Percentiles rank a stretch among this genome's conserved stretches.
Evolutionary conservation across 1,140 invertebrate genomes (phyloP).

Genomic region (Pseudachorutes palmiensis): DNA sequence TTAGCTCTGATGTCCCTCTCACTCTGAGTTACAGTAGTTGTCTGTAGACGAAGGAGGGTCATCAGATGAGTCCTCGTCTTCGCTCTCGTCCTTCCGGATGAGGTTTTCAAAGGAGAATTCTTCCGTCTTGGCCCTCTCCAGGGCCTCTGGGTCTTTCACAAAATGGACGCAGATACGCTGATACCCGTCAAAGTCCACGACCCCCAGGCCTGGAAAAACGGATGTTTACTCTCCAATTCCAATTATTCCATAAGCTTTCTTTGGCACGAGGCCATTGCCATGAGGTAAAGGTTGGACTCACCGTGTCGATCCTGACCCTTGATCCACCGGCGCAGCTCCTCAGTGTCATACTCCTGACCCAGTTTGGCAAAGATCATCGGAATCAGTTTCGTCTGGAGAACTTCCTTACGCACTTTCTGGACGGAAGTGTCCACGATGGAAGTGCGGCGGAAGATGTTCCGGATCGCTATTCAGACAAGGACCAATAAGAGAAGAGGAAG

Average conservation of each 20-base stretch:
- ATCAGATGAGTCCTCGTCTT: constrained; percentile 8
- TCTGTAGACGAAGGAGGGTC: too few relatives aligned
- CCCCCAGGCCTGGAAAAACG: background rate
- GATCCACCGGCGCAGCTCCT: constrained; percentile 4
- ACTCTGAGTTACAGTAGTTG: too few relatives aligned
- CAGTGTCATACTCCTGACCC: constrained; percentile 10
- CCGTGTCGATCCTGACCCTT: constrained; percentile 4
- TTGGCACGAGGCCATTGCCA: background rate
- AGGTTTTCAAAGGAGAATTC: constrained; percentile 11
- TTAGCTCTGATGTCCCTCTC: too few relatives aligned
- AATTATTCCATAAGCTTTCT: too few relatives aligned
- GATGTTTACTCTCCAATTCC: too few relatives aligned
- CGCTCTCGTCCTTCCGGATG: background rate
- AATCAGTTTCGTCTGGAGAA: constrained; percentile 8
- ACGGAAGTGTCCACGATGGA: background rate
- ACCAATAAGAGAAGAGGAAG: background rate
- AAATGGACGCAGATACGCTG: constrained; percentile 15
- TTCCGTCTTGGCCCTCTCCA: constrained; percentile 5
- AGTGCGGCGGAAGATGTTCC: constrained; percentile 5
- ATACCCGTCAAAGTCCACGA: constrained; percentile 15
- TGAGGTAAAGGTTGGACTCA: background rate
- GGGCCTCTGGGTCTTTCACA: constrained; percentile 1
- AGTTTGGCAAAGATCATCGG: constrained; percentile 7
- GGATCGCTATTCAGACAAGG: constrained; percentile 4
- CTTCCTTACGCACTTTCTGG: background rate